These are phyloP conservation scores for Eupeodes corollae DNA, from an alignment of 1,140 invertebrate species.

Conservation along the genomic window DNA sequence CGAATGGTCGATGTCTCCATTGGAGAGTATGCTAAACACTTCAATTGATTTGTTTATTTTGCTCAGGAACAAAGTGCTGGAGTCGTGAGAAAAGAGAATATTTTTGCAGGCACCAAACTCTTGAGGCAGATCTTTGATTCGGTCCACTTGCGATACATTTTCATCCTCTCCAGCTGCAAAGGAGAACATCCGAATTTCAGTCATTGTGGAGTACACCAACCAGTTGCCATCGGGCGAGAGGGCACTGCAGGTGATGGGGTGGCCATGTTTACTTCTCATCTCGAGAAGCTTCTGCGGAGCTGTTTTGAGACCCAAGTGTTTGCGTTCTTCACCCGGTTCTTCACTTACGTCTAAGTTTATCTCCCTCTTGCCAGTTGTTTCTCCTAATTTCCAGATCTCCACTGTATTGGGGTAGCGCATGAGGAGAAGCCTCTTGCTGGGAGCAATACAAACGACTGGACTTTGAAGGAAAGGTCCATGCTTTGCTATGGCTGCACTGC, in stretches of 20 bases:
- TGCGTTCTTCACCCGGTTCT: slow-evolving; percentile 2
- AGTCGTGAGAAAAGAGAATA: slow-evolving; percentile 39
- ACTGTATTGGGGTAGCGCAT: slow-evolving; percentile 56
- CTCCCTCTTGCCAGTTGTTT: slow-evolving; percentile 15
- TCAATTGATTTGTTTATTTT: slow-evolving; percentile 18
- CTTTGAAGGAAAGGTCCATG: slow-evolving; percentile 57
- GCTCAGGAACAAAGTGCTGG: slow-evolving; percentile 29
- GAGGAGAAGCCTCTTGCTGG: slow-evolving; percentile 48
- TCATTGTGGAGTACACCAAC: slow-evolving; percentile 62
- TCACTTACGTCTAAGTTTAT: slow-evolving; percentile 16
- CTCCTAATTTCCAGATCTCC: slow-evolving; percentile 54
- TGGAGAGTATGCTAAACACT: slow-evolving; percentile 36
- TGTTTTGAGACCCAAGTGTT: slow-evolving; percentile 17
- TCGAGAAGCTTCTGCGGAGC: slow-evolving; percentile 55
- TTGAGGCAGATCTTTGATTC: slow-evolving; percentile 37
- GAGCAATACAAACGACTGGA: slow-evolving; percentile 47
- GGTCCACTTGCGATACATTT: slow-evolving; percentile 36
- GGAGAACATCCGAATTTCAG: slow-evolving; percentile 49
- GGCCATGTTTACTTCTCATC: slow-evolving; percentile 47
- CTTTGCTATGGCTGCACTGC: slow-evolving; percentile 51
- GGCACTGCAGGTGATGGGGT: slow-evolving; percentile 52
- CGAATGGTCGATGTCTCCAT: slow-evolving; percentile 33
- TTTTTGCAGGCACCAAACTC: slow-evolving; percentile 36
- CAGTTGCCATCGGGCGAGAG: slow-evolving; percentile 55
- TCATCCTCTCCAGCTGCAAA: slow-evolving; percentile 12